A percentile compares a stretch with the other conserved stretches of the same genome.
These are phyloP conservation scores for Perca flavescens DNA, from an alignment of 2,113 vertebrate species.

Conservation along the genomic window DNA sequence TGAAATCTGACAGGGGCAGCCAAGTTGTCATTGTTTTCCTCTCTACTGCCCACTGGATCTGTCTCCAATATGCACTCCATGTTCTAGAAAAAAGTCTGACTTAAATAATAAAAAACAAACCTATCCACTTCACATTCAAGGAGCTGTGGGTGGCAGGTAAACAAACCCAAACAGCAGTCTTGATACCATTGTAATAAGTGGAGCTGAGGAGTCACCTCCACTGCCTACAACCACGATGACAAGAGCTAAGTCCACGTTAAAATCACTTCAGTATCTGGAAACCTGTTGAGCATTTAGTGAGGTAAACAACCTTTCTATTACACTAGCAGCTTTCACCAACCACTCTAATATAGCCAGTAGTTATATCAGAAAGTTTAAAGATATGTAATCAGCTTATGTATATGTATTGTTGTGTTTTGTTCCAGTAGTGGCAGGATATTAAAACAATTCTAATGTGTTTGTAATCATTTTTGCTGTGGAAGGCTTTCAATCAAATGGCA, in stretches of 20 bases:
- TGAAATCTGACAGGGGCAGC: not conserved
- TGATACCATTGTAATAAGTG: slow-evolving; percentile 3
- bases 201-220: slow-evolving; percentile 20
- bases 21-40: not conserved
- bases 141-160: slow-evolving; percentile 23
- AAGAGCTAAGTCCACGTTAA: not conserved
- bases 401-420: not conserved
- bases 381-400: not conserved
- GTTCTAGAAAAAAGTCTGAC: not conserved
- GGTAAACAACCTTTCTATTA: not conserved
- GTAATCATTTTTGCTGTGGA: not conserved
- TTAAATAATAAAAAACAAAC: not conserved
- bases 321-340: not conserved
- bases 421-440: not conserved
- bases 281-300: not conserved
- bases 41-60: not conserved
- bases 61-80: not conserved
- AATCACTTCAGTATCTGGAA: not conserved
- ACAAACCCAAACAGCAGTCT: slow-evolving; percentile 19
- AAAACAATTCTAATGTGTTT: not conserved
- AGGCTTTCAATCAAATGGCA: not conserved
- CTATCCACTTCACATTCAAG: not conserved
- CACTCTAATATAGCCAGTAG: not conserved
- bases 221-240: slow-evolving; percentile 3
- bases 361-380: not conserved